Base-by-base conservation (phyloP, 2,797 vertebrate species). In the Erithacus rubecula region DNA sequence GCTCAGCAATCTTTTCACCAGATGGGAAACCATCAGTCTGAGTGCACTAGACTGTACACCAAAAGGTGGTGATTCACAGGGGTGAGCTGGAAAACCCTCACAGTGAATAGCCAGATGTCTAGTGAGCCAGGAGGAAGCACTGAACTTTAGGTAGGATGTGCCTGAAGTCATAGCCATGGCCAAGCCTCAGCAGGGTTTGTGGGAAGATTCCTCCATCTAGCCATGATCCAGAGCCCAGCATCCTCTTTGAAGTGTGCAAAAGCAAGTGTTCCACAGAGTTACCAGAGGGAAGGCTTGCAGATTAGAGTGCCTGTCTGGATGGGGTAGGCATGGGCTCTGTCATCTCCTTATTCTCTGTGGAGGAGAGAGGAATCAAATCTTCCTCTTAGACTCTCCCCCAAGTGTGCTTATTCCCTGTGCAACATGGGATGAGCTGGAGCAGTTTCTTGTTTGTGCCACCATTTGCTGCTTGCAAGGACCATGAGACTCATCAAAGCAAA, bases 1-100 rank as follows among this genome's bases (percentile, higher is more conserved):
- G 64, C 67, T 95, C 86, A 95, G 83, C 56, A 96, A 20, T 90
- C 91, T 95, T 75, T 78, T 83, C 47, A 92, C 77, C 95, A 96
- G 88, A 94, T 93, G 92, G 90, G 70, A 95, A 96, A 82, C 71
- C 83, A 36, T 90, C 74, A 63, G 79, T 87, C 90, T 91, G 46
- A 81, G 80, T 77, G n/a, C 67, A 69, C 72, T 37, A 90, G 88
- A 84, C 90, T 41, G 59, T 76, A 59, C 83, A 93, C 83, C 88
- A 93, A 51, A 46, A 68, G 24, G n/a, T 59, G 21, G 83, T 96
- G 93, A 96, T 92, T 96, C 94, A 94, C 49, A 74, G 80, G 41
- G 86, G 58, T 92, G 86, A 95, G 64, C 56, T 0, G 34, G 70
- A 89, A 93, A 93, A 90, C 22, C 63, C 80, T 89, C 56, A 59